Evolutionary conservation across 2,888 invertebrate genomes (phyloP).

Genomic region (Pandemis heparana): DNA sequence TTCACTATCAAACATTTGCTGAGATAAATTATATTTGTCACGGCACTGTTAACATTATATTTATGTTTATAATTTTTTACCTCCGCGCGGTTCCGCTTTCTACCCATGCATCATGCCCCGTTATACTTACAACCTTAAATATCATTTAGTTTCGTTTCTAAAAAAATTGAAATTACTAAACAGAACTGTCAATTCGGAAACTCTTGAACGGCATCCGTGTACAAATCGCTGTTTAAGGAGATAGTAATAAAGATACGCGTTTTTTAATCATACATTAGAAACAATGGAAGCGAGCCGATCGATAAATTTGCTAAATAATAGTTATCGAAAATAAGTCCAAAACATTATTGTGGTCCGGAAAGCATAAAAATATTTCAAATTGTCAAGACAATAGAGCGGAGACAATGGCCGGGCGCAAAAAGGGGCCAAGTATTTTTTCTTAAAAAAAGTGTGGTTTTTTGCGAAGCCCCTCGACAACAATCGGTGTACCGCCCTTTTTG

Average conservation of each 20-base stretch:
- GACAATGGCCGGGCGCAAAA: slow-evolving; percentile 82
- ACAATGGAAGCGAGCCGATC: slow-evolving; percentile 58
- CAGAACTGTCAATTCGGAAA: slow-evolving; percentile 63
- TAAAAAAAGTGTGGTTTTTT: slow-evolving; percentile 73
- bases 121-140: slow-evolving; percentile 25
- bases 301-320: slow-evolving; percentile 84
- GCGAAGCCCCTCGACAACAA: slow-evolving; percentile 76
- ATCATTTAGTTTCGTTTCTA: slow-evolving; percentile 53
- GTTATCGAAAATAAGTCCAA: slow-evolving; percentile 82
- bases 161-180: slow-evolving; percentile 56
- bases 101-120: slow-evolving; percentile 23
- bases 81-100: slow-evolving; percentile 30
- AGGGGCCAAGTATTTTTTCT: slow-evolving; percentile 71
- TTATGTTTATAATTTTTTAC: slow-evolving; percentile 18
- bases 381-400: slow-evolving; percentile 80
- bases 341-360: slow-evolving; percentile 82
- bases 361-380: slow-evolving; percentile 84
- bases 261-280: slow-evolving; percentile 41
- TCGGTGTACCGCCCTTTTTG: slow-evolving; percentile 73
- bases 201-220: slow-evolving; percentile 63
- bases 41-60: slow-evolving; percentile 23
- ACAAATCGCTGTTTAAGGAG: slow-evolving; percentile 69
- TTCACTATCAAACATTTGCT: slow-evolving; percentile 57
- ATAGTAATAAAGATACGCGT: slow-evolving; percentile 56
- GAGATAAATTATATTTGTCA: slow-evolving; percentile 52